Evolutionary conservation across 2,113 vertebrate genomes (phyloP), one percentile per base, ranked within the genome.

Genomic region (Marcusenius ussheri): DNA sequence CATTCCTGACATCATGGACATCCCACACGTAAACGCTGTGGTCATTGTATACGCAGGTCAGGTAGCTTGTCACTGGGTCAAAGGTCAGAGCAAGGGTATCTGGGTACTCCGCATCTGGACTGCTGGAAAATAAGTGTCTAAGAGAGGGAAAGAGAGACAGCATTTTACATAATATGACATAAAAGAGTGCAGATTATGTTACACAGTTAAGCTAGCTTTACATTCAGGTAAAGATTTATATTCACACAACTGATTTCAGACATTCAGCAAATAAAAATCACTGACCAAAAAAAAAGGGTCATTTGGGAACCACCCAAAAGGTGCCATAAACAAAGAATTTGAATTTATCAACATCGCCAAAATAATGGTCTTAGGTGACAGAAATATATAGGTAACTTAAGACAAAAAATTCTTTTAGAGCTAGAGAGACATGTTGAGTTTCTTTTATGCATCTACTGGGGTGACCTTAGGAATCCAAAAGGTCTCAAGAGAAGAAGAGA

Each of bases 11-110:
- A 45, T 97, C 95, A 6, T 21, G 91, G 1, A 97, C 94, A 0
- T 98, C 96, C 98, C 98, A 98, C 50, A 97, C 92, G 0, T 98
- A 98, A 87, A 99, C 77, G 15, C 98, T 99, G 93, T 98, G 98
- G 92, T 99, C 98, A 77, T 93, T 96, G 94, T 98, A 99, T 7
- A 98, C 94, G 0, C 97, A 97, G 51, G 96, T 96, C 45, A 98
- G 95, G 89, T 95, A 95, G 6, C 89, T 83, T 19, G 93, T 92
- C 0, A 47, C 1, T 1, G 95, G 90, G 90, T 98, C 96, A 45
- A 97, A 97, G 88, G 96, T 96, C 93, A 98, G 86, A 0, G 97
- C 98, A 90, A 97, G 15, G 0, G 95, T 93, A 91, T 98, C 97
- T 0, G 98, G 97, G 89, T 96, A 97, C n/a, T 91, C 89, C 4